Evolutionary conservation across 1,140 invertebrate genomes (phyloP), one percentile per base, ranked within the genome.

Genomic region (Oreohelix idahoensis): DNA sequence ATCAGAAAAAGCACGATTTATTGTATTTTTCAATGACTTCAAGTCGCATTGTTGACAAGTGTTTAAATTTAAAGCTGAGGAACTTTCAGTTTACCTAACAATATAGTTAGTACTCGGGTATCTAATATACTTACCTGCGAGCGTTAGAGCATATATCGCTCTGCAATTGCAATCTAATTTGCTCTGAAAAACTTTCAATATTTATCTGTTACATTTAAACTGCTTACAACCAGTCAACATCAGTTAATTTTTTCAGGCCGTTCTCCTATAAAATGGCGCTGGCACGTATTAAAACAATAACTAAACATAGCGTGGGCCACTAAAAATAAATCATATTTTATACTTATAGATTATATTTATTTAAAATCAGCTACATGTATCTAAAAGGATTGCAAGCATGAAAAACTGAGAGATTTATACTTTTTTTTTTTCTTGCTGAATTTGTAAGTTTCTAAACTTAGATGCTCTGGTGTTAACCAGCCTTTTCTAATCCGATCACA

Each of bases 371-470:
- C 20, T 58, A n/a, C 2, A 10, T 2, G 53, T n/a, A 58, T 58
- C 4, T 10, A 23, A 58, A 58, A 23, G 1, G 10, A 23, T 23
- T 58, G 15, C 4, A 4, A 23, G 23, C 15, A 58, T 23, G 20
- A 58, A 10, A 23, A 2, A 15, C 2, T 5, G 53, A 15, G 8
- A 23, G 4, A 23, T 58, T 58, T 58, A 58, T 58, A n/a, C 2
- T 58, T 58, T 15, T 15, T 58, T 58, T 10, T 74, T 42, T 5
- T 5, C 36, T 39, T 39, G 29, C 38, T 74, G 17, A 74, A 4
- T 74, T 74, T 35, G 38, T 74, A 74, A 74, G 36, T 29, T 42
- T 74, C 36, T 74, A 74, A 42, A 39, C 32, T 39, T 42, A 42
- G 38, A 2, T 26, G 29, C 5, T 4, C 42, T 2, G 20, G 71